These are phyloP conservation scores for Climacteris rufus DNA, from an alignment of 2,113 vertebrate species.

Conservation along the genomic window DNA sequence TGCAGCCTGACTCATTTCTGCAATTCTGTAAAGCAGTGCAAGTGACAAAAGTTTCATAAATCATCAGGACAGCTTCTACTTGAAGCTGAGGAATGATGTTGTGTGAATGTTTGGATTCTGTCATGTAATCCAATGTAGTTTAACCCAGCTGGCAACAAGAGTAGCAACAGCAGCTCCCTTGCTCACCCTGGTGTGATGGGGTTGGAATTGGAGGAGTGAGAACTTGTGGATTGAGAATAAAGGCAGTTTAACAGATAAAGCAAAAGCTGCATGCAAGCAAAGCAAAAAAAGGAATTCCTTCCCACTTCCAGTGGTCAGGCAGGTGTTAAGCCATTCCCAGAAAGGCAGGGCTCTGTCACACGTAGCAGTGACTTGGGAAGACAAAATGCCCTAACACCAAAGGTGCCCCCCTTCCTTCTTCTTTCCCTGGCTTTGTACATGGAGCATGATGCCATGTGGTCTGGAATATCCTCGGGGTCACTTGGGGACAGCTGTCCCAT, in stretches of 20 bases:
- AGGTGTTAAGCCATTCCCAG: neutral
- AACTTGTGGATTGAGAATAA: neutral
- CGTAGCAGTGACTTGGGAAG: fast-evolving
- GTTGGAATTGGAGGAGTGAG: neutral
- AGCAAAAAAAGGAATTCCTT: neutral
- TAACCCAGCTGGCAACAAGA: neutral
- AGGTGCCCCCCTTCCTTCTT: neutral
- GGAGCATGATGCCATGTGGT: fast-evolving
- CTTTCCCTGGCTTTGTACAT: fast-evolving
- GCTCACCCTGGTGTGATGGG: fast-evolving
- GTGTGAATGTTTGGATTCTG: neutral
- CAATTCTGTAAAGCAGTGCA: neutral
- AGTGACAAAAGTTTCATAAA: neutral
- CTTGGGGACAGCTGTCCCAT: neutral
- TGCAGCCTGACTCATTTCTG: neutral
- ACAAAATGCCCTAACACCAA: no score
- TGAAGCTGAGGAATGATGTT: neutral
- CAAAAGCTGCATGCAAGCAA: neutral
- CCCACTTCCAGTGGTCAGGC: neutral
- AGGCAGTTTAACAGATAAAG: neutral
- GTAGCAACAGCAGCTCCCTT: neutral
- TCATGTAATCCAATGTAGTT: neutral
- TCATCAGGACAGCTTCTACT: neutral
- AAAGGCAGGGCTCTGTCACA: neutral
- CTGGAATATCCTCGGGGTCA: neutral